Percentiles rank a stretch among this genome's conserved stretches.
phyloP scores from a whole-genome alignment of 2,113 vertebrate genomes.

The Danio rerio region GRCz12tu NC_133189.1:11628501-11629000 shows the following conservation, averaged over 20 bases:
- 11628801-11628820: background rate
- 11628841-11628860: too few relatives aligned
- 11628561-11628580: slow-evolving; percentile 98
- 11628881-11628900: too few relatives aligned
- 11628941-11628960: too few relatives aligned
- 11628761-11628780: background rate
- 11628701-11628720: slow-evolving; percentile 91
- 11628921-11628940: too few relatives aligned
- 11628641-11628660: slow-evolving; percentile 91
- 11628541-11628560: background rate
- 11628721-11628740: slow-evolving; percentile 93
- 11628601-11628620: slow-evolving; percentile 88
- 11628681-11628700: slow-evolving; percentile 92
- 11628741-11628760: slow-evolving; percentile 75
- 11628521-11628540: background rate
- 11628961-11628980: too few relatives aligned
- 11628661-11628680: slow-evolving; percentile 96
- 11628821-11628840: background rate
- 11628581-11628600: slow-evolving; percentile 92
- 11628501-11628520: background rate
- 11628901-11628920: too few relatives aligned
- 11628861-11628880: too few relatives aligned
- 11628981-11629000: too few relatives aligned
- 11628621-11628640: slow-evolving; percentile 94
- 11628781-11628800: background rate